Evolutionary conservation across 2,888 invertebrate genomes (phyloP).

Genomic region (Carterocephalus palaemon): DNA sequence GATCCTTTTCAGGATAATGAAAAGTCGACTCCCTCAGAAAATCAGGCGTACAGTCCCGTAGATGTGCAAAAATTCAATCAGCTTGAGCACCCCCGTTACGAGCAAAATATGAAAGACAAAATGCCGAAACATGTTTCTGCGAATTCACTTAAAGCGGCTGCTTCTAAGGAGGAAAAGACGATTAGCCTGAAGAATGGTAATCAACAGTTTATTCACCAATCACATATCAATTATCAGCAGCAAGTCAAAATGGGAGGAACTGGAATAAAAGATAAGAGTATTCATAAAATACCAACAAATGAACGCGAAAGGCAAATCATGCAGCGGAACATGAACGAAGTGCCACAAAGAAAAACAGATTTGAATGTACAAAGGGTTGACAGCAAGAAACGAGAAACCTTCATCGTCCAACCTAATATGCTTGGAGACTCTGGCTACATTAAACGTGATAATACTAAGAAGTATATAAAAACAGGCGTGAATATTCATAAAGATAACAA

Average conservation of each 20-base stretch:
- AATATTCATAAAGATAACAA: conserved; percentile 28
- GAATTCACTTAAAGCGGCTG: conserved; percentile 4
- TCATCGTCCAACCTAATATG: background rate
- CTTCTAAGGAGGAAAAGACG: conserved; percentile 17
- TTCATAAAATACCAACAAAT: conserved; percentile 23
- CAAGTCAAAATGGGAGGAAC: conserved; percentile 13
- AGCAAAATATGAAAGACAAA: conserved; percentile 1
- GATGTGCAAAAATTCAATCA: conserved; percentile 5
- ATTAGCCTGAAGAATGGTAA: conserved; percentile 1
- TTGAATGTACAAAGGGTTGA: conserved; percentile 29
- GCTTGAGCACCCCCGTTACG: background rate
- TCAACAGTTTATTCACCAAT: background rate
- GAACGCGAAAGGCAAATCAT: conserved; percentile 21
- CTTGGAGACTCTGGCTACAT: too few species aligned
- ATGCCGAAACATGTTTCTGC: conserved; percentile 9
- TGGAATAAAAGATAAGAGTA: conserved; percentile 23
- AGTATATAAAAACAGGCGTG: conserved; percentile 42
- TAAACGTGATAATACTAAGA: conserved; percentile 33
- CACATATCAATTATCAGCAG: conserved; percentile 13
- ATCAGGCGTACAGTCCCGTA: background rate
- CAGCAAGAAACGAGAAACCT: conserved; percentile 28
- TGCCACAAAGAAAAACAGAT: conserved; percentile 31
- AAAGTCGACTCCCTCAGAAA: conserved; percentile 5
- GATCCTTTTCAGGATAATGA: conserved; percentile 1
- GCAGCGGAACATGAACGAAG: conserved; percentile 37